Evolutionary conservation across 2,113 vertebrate genomes (phyloP), one percentile per base, ranked within the genome.

Genomic region (Paratilapia polleni): DNA sequence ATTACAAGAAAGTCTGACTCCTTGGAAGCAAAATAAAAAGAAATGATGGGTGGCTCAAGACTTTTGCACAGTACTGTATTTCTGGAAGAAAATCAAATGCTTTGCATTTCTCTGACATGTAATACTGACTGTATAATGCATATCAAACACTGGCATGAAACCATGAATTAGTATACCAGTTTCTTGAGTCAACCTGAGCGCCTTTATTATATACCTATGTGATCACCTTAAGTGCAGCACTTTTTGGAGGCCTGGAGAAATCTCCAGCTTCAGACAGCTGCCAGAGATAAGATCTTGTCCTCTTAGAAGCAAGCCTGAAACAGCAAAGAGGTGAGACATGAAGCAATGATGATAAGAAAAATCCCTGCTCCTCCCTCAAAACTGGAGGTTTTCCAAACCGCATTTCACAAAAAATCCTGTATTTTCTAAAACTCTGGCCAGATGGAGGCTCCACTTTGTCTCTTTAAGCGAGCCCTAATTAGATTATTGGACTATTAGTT

Each of bases 401-500:
- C 63, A 28, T 36, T 22, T 28, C 4, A 38, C 22, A 41, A 26
- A 12, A 52, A 63, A 66, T 8, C 9, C 0, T 2, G 26, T 70
- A 31, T 61, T 82, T 76, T 64, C 31, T 74, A 1, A 1, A 77
- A 57, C 47, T 64, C 36, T 75, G 77, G 57, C 84, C 61, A 61
- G 64, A 63, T 64, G 60, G 60, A 89, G 87, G 90, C 92, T 91
- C 91, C 91, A 90, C 81, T 89, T 80, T 41, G 87, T 87, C 92
- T 78, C 78, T 90, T 88, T 87, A 90, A 91, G 80, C 61, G 73
- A 74, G 54, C 57, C 47, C n/a, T 92, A 91, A 94, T 95, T 94
- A 89, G 89, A 95, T 94, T 92, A 93, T 82, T 83, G 64, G 64
- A 84, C 22, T 89, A 93, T 84, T 84, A 88, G 87, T 74, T 57